Percentiles rank a stretch among this genome's conserved stretches.
These are phyloP conservation scores for Moxostoma hubbsi DNA, from an alignment of 2,797 vertebrate genomes.

Conservation along the genomic window DNA sequence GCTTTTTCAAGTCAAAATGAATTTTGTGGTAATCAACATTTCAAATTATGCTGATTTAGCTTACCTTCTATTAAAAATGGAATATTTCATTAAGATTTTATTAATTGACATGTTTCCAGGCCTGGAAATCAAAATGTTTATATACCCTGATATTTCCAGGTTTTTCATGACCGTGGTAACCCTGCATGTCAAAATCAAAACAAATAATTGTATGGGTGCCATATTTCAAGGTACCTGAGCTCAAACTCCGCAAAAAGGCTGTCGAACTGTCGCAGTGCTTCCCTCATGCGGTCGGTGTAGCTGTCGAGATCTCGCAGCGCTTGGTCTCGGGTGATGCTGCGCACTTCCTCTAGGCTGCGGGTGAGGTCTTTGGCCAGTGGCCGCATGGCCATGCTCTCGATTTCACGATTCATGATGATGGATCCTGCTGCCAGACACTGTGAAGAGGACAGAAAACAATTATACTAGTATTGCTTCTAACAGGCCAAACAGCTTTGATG, in stretches of 20 bases:
- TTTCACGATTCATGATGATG: constrained; percentile 99
- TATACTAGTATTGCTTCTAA: background rate
- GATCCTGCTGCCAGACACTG: constrained; percentile 97
- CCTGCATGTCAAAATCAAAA: background rate
- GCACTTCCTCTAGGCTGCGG: constrained; percentile 92
- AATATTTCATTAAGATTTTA: too few species aligned
- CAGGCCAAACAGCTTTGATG: background rate
- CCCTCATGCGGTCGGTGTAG: constrained; percentile 93
- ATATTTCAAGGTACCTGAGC: constrained; percentile 82
- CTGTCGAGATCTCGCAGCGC: constrained; percentile 92
- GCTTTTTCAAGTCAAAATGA: too few species aligned
- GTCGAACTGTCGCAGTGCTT: constrained; percentile 92
- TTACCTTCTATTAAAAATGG: too few species aligned
- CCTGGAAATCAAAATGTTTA: too few species aligned
- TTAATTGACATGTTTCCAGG: too few species aligned
- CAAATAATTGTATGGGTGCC: background rate
- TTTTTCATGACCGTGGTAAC: too few species aligned
- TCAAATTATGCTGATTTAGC: too few species aligned
- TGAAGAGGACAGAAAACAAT: constrained; percentile 29
- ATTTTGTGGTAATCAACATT: too few species aligned
- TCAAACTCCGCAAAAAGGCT: constrained; percentile 97
- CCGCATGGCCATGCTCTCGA: constrained; percentile 98
- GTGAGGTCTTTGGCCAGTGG: constrained; percentile 95
- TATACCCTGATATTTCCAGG: too few species aligned
- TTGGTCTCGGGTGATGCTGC: constrained; percentile 93